These are phyloP conservation scores for Dipodomys spectabilis DNA, from an alignment of 2,113 vertebrate genomes.

Conservation along the genomic window DNA sequence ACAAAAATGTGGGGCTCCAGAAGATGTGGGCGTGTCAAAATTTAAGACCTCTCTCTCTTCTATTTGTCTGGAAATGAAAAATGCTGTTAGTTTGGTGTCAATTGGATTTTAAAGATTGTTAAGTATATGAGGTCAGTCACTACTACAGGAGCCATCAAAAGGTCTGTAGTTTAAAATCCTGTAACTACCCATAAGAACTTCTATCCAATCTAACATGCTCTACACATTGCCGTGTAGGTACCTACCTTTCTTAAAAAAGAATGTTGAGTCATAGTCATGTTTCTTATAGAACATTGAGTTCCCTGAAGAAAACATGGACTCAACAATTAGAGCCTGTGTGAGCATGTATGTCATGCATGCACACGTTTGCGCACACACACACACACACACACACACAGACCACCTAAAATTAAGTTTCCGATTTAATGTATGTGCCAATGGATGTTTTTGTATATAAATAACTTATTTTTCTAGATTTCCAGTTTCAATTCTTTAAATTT, in stretches of 20 bases:
- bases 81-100: background rate
- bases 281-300: slow-evolving; percentile 42
- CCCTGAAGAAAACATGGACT: too few relatives aligned
- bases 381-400: background rate
- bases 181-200: background rate
- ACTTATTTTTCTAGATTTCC: background rate
- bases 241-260: background rate
- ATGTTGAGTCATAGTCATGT: background rate
- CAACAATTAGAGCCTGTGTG: too few relatives aligned
- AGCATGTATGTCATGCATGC: too few relatives aligned
- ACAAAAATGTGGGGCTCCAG: background rate
- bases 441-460: background rate
- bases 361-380: background rate
- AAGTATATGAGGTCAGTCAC: background rate
- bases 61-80: background rate
- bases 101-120: slow-evolving; percentile 45
- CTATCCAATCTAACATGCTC: background rate
- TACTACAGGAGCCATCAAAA: slow-evolving; percentile 11
- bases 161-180: background rate
- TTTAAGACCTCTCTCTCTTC: background rate
- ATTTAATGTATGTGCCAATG: background rate
- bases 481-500: background rate
- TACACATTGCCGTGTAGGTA: too few relatives aligned
- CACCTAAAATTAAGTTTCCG: background rate
- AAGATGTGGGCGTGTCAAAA: background rate